Base-by-base conservation (phyloP, 1,140 invertebrate genomes). In the Drosophila ohnishii region DNA sequence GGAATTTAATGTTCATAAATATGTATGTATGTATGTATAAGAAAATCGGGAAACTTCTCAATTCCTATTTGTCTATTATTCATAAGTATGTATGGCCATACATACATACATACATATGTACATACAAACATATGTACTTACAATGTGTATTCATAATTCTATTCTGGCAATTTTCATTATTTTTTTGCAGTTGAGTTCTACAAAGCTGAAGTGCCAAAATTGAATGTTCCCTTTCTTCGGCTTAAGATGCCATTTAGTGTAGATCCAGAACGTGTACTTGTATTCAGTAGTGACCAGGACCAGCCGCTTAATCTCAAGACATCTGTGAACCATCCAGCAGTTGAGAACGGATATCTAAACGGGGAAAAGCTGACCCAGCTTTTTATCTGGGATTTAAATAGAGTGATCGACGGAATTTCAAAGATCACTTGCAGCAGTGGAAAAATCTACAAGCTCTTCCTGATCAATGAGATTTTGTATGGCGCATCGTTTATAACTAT, bases 171-270 rank as follows among this genome's bases (percentile, higher is more conserved):
- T 28, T n/a, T n/a, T 14, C 0, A 6, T 40, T 28, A 5, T 10
- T 30, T 32, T 32, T 16, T 50, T 13, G 8, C 30, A 51, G 50
- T 3, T 34, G 0, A 8, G 0, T 19, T 22, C 3, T 5, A 0
- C 6, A 9, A 34, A 5, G 0, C 11, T 6, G 30, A 34, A 34
- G 3, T 51, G 11, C 16, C 3, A 32, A 44, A 42, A 14, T 13
- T 34, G 0, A 7, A 5, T 3, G 2, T 10, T 5, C 28, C 53
- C 1, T 1, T 40, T 10, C 53, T 59, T 57, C 3, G 14, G 9
- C 6, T 63, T 16, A 16, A 58, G 10, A 34, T 63, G 14, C 61
- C 61, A 32, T 59, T 63, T 63, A 1, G 2, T 1, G 19, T 63
- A 22, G 16, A 59, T 7, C 51, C 61, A 5, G 28, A 63, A 28